phyloP scores from a whole-genome alignment of 2,888 invertebrate genomes.

The Sisyra terminalis region DNA sequence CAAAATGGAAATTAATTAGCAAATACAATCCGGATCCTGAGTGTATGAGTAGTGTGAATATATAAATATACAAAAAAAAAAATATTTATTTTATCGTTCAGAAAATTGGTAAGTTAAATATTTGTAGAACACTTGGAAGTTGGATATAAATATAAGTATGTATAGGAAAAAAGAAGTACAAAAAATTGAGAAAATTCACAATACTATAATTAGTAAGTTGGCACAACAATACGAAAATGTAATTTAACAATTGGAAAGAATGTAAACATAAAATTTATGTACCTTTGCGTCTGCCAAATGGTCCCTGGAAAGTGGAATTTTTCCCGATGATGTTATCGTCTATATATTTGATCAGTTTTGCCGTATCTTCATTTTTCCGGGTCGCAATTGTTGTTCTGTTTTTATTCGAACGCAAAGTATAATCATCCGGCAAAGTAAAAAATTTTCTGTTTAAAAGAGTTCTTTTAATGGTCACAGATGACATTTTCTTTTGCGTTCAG shows the following conservation, averaged over 20 bases:
- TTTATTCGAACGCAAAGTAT: constrained; percentile 21
- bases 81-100: too few species aligned
- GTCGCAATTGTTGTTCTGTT: constrained; percentile 27
- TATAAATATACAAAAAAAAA: too few species aligned
- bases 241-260: too few species aligned
- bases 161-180: too few species aligned
- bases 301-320: constrained; percentile 64
- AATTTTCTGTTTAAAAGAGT: constrained; percentile 22
- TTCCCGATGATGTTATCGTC: constrained; percentile 69
- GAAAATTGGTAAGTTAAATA: too few species aligned
- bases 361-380: constrained; percentile 46
- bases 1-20: too few species aligned
- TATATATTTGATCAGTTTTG: constrained; percentile 58
- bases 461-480: constrained; percentile 3
- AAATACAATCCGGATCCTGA: too few species aligned
- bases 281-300: constrained; percentile 72
- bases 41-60: too few species aligned
- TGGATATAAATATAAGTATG: too few species aligned
- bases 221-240: neutral
- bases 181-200: too few species aligned
- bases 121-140: too few species aligned
- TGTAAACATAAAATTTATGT: constrained; percentile 16
- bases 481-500: constrained; percentile 1
- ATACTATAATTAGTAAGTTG: neutral
- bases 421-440: constrained; percentile 26